Evolutionary conservation across 2,888 invertebrate species (phyloP).

Genomic region (Clitarchus hookeri): DNA sequence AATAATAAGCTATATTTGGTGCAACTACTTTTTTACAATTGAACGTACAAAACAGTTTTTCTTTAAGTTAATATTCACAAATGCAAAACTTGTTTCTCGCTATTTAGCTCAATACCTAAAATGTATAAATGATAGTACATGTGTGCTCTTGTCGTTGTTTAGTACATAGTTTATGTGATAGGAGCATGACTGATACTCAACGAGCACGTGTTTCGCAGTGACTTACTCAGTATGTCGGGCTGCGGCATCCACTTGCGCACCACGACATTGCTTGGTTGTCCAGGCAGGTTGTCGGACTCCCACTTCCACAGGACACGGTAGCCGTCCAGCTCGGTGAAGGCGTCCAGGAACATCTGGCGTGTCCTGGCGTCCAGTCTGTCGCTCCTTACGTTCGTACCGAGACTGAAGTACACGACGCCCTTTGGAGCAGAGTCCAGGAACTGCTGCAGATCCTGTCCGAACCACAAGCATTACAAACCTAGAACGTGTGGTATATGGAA

Average conservation of each 20-base stretch:
- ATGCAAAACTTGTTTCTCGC: too few species aligned
- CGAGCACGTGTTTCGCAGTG: too few species aligned
- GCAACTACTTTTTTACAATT: too few species aligned
- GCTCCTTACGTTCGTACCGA: conserved; percentile 50
- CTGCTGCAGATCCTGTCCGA: conserved; percentile 54
- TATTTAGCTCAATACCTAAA: too few species aligned
- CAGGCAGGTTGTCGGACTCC: conserved; percentile 52
- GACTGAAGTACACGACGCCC: conserved; percentile 53
- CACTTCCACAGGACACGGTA: conserved; percentile 58
- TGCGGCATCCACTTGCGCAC: conserved; percentile 56
- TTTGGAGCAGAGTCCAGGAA: conserved; percentile 57
- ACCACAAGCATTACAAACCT: conserved; percentile 24
- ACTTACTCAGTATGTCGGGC: conserved; percentile 51
- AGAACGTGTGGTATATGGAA: neutral
- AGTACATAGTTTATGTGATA: too few species aligned
- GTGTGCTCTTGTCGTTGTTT: too few species aligned
- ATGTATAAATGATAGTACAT: too few species aligned
- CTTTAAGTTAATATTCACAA: too few species aligned
- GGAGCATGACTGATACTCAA: too few species aligned
- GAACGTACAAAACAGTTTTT: too few species aligned
- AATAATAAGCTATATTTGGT: too few species aligned
- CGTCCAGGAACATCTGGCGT: conserved; percentile 45
- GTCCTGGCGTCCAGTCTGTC: conserved; percentile 37
- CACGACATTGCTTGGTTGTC: conserved; percentile 55
- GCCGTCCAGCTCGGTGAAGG: conserved; percentile 48